Evolutionary conservation across 1,140 invertebrate species (phyloP), one percentile per base, ranked within the genome.

Genomic region (Antheraea pernyi): DNA sequence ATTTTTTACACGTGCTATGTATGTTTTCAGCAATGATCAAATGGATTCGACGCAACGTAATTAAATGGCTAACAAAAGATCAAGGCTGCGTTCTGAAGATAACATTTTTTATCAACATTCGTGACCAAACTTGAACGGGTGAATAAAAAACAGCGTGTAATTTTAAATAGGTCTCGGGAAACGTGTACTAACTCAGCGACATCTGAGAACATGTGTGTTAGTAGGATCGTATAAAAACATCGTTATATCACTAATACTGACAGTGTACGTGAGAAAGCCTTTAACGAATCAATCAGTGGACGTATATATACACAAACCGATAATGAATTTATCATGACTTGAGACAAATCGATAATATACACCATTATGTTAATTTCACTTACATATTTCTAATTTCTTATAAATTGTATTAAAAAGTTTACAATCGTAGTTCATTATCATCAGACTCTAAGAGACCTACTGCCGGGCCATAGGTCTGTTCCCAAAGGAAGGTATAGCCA

Each of bases 81-180:
- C 85, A 91, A 90, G 89, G 88, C 81, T 84, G 72, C 80, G 68
- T 69, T 82, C 76, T 70, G 71, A 72, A 84, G 83, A 88, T 89
- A 85, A 83, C 81, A 85, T 61, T 90, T 89, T 91, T 91, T 91
- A 85, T 79, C 71, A 64, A 67, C 75, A 83, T 82, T 91, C 89
- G 89, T 91, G 89, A 91, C 83, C 77, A 85, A 87, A 86, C 81
- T 84, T 78, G 77, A 71, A 69, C 74, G 83, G 73, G 75, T 72
- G 77, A 86, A 89, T 88, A 91, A 89, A 91, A 88, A 79, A 77
- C 72, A 78, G 80, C 87, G 82, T 82, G 82, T 85, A 89, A 88
- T 89, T 82, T 84, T 82, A 89, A 91, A 89, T 89, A 81, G 82
- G 73, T 77, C 76, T 70, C 74, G 82, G 65, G 82, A 82, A 83